These are phyloP conservation scores for Hydrocynus forskahlii DNA, from an alignment of 2,797 vertebrate genomes.

Conservation along the genomic window DNA sequence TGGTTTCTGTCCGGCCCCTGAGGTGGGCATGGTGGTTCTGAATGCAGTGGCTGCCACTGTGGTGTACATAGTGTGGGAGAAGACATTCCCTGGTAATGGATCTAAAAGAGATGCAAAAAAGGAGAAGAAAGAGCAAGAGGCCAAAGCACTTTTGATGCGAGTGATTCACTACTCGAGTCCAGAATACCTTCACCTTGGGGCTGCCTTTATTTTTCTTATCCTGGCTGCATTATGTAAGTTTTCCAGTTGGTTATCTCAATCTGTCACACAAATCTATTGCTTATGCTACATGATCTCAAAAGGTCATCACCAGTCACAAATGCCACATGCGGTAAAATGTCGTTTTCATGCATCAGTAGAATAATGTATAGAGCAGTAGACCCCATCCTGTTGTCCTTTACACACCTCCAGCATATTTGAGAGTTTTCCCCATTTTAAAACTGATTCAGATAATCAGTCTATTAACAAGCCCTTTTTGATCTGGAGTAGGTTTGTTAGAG, in stretches of 20 bases:
- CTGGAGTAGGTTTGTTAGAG: neutral
- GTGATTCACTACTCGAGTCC: conserved; percentile 74
- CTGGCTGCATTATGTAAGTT: conserved; percentile 82
- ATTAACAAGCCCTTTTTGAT: neutral
- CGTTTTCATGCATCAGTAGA: neutral
- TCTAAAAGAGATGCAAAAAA: conserved; percentile 8
- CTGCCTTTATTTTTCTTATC: conserved; percentile 80
- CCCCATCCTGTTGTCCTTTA: neutral
- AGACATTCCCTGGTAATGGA: conserved; percentile 46
- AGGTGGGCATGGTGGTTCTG: conserved; percentile 61
- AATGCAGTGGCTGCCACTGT: conserved; percentile 55
- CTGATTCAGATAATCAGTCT: neutral
- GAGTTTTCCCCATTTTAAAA: too few relatives aligned
- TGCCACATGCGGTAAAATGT: neutral
- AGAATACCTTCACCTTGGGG: conserved; percentile 68
- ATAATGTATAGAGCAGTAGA: neutral
- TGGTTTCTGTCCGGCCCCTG: conserved; percentile 27
- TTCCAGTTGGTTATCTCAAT: neutral
- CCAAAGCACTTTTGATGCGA: conserved; percentile 65
- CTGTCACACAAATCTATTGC: neutral
- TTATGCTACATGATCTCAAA: neutral
- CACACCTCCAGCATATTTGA: neutral
- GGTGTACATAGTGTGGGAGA: conserved; percentile 74
- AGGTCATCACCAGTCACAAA: neutral
- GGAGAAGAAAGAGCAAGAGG: conserved; percentile 47